These are phyloP conservation scores for Cephonodes hylas DNA, from an alignment of 2,888 invertebrate species.

Conservation along the genomic window DNA sequence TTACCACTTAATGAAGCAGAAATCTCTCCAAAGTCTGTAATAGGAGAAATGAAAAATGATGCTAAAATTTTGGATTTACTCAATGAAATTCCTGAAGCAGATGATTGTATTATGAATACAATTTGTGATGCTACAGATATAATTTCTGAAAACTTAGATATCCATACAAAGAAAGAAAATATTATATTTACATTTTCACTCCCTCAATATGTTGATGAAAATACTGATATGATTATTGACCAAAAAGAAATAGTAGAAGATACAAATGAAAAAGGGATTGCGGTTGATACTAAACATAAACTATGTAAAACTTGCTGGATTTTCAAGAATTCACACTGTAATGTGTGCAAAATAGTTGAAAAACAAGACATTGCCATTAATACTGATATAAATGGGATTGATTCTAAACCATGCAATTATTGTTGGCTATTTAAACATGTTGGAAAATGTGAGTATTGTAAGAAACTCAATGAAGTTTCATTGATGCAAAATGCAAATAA, in stretches of 20 bases:
- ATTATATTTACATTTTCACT: neutral
- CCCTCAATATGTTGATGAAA: neutral
- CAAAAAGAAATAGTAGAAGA: neutral
- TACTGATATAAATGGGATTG: neutral
- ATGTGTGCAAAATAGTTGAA: slow-evolving; percentile 21
- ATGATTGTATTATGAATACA: neutral
- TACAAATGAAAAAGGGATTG: neutral
- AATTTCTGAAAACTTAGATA: neutral
- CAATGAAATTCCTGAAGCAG: neutral
- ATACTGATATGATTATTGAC: neutral
- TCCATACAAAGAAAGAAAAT: too few species aligned
- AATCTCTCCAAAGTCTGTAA: slow-evolving; percentile 5
- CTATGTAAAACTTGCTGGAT: slow-evolving; percentile 36
- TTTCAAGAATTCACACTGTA: slow-evolving; percentile 33
- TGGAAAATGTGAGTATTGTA: slow-evolving; percentile 44
- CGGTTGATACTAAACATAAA: neutral
- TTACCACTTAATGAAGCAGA: slow-evolving; percentile 25
- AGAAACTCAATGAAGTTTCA: slow-evolving; percentile 22
- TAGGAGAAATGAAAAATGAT: neutral
- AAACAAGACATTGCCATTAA: neutral
- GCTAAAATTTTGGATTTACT: neutral
- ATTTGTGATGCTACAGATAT: neutral
- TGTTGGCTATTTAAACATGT: slow-evolving; percentile 49
- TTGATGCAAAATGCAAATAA: neutral
- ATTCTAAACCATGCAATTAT: slow-evolving; percentile 31